These are phyloP conservation scores for Allobates femoralis DNA, from an alignment of 2,797 vertebrate species.

Conservation along the genomic window DNA sequence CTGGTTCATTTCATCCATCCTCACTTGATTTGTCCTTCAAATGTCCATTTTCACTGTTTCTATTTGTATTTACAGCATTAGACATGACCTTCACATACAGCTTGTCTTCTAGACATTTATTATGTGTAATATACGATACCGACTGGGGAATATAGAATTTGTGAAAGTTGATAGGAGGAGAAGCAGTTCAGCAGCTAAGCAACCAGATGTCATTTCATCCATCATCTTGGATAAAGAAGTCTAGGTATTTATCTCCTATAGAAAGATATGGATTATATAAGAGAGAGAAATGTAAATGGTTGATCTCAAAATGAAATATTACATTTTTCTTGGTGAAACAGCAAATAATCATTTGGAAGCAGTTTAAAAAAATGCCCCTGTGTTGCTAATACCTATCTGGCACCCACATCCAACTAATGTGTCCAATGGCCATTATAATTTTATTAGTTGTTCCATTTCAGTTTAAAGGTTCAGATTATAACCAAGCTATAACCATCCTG, in stretches of 20 bases:
- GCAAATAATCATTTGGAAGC: too few relatives aligned
- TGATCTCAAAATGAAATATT: too few relatives aligned
- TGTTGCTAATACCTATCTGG: too few relatives aligned
- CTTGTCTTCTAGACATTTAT: slow-evolving; percentile 2
- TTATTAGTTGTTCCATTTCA: too few relatives aligned
- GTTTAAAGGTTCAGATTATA: too few relatives aligned
- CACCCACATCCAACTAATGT: too few relatives aligned
- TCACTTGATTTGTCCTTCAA: neutral
- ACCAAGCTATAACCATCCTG: too few relatives aligned
- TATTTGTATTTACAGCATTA: slow-evolving; percentile 23
- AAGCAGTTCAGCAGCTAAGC: neutral
- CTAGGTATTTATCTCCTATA: neutral
- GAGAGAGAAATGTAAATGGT: too few relatives aligned
- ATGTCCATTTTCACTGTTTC: neutral
- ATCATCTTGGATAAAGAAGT: neutral
- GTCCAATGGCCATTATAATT: too few relatives aligned
- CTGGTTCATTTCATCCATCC: neutral
- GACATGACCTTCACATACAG: slow-evolving; percentile 19
- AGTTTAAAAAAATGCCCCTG: too few relatives aligned
- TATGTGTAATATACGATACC: slow-evolving; percentile 1
- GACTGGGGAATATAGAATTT: neutral
- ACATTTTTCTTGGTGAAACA: too few relatives aligned
- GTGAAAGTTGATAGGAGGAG: neutral
- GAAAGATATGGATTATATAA: neutral
- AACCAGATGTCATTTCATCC: neutral